Percentiles rank a stretch among this genome's conserved stretches.
These are phyloP conservation scores for Melinaea marsaeus DNA, from an alignment of 2,888 invertebrate species.

Conservation along the genomic window DNA sequence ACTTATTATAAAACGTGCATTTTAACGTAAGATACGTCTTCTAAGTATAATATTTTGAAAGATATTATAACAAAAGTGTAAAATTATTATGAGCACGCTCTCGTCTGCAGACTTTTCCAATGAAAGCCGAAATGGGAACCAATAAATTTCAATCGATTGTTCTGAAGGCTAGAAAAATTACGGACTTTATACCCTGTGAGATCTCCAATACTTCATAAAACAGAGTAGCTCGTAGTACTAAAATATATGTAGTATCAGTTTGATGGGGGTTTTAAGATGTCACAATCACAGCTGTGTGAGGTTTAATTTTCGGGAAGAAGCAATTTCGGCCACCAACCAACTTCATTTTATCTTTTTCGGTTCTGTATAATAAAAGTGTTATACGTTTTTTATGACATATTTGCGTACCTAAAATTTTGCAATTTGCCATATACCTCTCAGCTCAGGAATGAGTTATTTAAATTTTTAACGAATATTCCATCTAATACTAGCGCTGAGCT, in stretches of 20 bases:
- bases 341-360: no score
- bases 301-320: not conserved
- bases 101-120: conserved; percentile 14
- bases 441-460: conserved; percentile 50
- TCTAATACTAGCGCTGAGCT: conserved; percentile 42
- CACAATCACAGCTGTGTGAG: conserved; percentile 15
- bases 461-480: conserved; percentile 42
- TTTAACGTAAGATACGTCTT: not conserved
- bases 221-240: conserved; percentile 4
- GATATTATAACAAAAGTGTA: conserved; percentile 9
- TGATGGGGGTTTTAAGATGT: conserved; percentile 23
- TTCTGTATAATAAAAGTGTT: conserved; percentile 18
- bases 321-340: not conserved
- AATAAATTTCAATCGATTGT: conserved; percentile 25
- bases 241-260: conserved; percentile 19
- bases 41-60: conserved; percentile 4
- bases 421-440: no score
- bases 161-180: conserved; percentile 22
- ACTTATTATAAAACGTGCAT: not conserved
- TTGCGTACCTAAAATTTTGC: no score
- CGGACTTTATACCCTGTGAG: conserved; percentile 14
- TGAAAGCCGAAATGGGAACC: conserved; percentile 25
- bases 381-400: not conserved
- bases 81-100: conserved; percentile 18
- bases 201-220: conserved; percentile 9